These are phyloP conservation scores for Myocastor coypus DNA, from an alignment of 2,113 vertebrate species.

Conservation along the genomic window DNA sequence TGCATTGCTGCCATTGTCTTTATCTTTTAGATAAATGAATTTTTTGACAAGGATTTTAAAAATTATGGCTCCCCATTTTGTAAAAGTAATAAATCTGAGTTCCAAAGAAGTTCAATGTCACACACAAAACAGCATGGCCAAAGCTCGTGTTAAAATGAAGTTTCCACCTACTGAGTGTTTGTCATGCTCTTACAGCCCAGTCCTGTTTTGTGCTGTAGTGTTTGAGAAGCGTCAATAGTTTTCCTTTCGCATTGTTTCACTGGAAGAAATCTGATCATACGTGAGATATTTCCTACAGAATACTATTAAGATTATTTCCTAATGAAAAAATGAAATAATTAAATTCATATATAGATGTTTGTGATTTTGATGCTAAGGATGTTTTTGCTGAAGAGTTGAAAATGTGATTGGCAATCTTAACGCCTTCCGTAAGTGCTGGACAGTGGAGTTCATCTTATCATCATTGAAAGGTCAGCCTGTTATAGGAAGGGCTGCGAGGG, in stretches of 20 bases:
- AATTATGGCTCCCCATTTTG: not conserved
- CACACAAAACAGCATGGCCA: not conserved
- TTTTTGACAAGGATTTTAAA: not conserved
- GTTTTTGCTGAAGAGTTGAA: constrained; percentile 39
- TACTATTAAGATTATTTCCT: not conserved
- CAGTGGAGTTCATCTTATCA: constrained; percentile 36
- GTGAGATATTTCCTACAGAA: constrained; percentile 21
- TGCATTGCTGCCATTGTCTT: not conserved
- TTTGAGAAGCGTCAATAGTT: not conserved
- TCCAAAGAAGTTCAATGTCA: not conserved
- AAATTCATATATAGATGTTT: too few species aligned
- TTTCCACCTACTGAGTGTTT: not conserved
- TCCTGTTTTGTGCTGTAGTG: not conserved
- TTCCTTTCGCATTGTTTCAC: not conserved
- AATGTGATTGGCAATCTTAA: constrained; percentile 4
- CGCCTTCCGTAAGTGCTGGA: not conserved
- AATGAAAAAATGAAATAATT: not conserved
- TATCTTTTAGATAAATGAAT: not conserved
- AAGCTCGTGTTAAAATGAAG: constrained; percentile 15
- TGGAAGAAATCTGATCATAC: not conserved
- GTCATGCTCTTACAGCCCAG: not conserved
- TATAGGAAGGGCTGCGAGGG: not conserved
- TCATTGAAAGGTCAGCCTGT: constrained; percentile 5
- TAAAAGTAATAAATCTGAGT: constrained; percentile 34
- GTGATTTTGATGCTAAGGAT: too few species aligned